Evolutionary conservation across 1,140 invertebrate species (phyloP).

Genomic region (Dinothrombium tinctorium): DNA sequence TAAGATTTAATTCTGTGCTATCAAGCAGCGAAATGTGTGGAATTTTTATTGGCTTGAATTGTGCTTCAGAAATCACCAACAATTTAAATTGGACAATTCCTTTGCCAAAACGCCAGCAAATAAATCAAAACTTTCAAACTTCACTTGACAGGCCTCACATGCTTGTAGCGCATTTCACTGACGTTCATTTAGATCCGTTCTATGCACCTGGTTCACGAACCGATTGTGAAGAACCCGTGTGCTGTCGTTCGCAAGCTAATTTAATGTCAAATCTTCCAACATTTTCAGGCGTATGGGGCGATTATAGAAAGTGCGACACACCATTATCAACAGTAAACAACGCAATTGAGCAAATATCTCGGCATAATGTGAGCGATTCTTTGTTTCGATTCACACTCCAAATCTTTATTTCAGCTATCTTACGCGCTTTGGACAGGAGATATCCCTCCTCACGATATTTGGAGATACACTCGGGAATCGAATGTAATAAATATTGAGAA

Average conservation of each 20-base stretch:
- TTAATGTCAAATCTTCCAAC: background rate
- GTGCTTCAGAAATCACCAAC: background rate
- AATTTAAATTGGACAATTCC: constrained; percentile 6
- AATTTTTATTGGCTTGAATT: constrained; percentile 3
- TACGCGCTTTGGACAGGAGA: constrained; percentile 97
- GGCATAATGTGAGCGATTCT: background rate
- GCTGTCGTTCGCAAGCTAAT: constrained; percentile 33
- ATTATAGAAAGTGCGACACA: constrained; percentile 64
- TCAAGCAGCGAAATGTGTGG: constrained; percentile 6
- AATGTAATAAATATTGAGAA: constrained; percentile 26
- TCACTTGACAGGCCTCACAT: background rate
- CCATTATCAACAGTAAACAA: constrained; percentile 71
- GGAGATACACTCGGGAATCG: constrained; percentile 78
- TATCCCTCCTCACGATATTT: constrained; percentile 80
- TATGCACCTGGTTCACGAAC: constrained; percentile 70
- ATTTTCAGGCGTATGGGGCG: constrained; percentile 67
- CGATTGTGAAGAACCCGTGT: constrained; percentile 65
- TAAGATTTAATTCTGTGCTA: constrained; percentile 2
- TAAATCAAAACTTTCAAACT: background rate
- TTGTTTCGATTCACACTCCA: background rate
- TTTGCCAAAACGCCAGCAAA: background rate
- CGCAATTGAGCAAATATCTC: constrained; percentile 36
- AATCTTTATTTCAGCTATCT: constrained; percentile 31
- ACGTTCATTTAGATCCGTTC: constrained; percentile 76
- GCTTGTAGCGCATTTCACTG: constrained; percentile 46